These are phyloP conservation scores for Cinara cedri DNA, from an alignment of 2,888 invertebrate species.

Conservation along the genomic window DNA sequence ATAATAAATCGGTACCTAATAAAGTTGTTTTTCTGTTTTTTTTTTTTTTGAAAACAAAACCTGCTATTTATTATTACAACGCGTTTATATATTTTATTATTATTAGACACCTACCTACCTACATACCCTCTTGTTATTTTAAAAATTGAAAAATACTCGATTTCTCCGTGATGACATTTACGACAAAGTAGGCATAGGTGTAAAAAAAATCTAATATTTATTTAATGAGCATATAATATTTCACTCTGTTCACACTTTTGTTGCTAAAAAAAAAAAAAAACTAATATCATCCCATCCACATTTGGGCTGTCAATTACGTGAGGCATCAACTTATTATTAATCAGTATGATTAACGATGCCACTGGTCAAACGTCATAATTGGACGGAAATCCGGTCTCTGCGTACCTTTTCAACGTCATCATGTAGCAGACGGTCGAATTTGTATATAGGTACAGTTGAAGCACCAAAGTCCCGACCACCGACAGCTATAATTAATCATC, in stretches of 20 bases:
- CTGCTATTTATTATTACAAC: not conserved
- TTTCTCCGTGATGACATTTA: not conserved
- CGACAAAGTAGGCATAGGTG: too few relatives aligned
- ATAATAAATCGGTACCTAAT: not conserved
- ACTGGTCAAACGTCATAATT: not conserved
- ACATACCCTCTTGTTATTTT: slow-evolving; percentile 21
- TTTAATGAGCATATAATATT: slow-evolving; percentile 21
- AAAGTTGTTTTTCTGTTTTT: not conserved
- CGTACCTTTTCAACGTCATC: slow-evolving; percentile 26
- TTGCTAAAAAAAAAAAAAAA: not conserved
- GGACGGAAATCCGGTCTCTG: slow-evolving; percentile 21
- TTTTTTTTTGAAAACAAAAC: not conserved
- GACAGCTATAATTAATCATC: slow-evolving; percentile 22
- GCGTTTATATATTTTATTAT: slow-evolving; percentile 8
- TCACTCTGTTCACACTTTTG: not conserved
- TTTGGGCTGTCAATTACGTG: slow-evolving; percentile 39
- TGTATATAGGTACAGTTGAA: not conserved
- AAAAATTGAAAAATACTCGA: not conserved
- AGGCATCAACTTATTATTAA: slow-evolving; percentile 50
- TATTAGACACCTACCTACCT: slow-evolving; percentile 21
- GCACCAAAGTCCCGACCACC: not conserved
- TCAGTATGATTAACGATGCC: slow-evolving; percentile 42
- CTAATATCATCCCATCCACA: too few relatives aligned
- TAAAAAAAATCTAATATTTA: too few relatives aligned
- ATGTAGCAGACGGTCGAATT: not conserved